Percentiles rank a stretch among this genome's conserved stretches.
These are phyloP conservation scores for Tiaroga cobitis DNA, from an alignment of 2,797 vertebrate genomes.

Conservation along the genomic window DNA sequence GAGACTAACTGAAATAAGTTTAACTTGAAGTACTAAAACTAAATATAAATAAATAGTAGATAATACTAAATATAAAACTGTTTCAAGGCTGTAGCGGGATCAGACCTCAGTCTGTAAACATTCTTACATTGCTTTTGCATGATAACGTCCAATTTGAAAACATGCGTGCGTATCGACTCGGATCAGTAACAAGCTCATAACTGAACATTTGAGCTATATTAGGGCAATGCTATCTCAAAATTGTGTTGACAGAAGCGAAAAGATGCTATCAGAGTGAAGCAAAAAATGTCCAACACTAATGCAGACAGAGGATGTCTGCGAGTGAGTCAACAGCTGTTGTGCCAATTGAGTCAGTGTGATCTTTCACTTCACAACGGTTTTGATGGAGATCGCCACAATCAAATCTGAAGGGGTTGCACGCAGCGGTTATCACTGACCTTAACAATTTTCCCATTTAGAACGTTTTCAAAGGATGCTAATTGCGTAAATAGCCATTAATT, in stretches of 20 bases:
- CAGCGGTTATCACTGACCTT: not conserved
- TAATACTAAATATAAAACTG: not conserved
- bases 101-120: not conserved
- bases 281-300: slow-evolving; percentile 27
- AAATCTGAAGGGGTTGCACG: not conserved
- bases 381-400: not conserved
- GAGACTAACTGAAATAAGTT: not conserved
- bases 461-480: slow-evolving; percentile 32
- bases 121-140: not conserved
- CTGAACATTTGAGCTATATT: not conserved
- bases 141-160: not conserved
- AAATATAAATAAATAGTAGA: not conserved
- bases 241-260: slow-evolving; percentile 10
- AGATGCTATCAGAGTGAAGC: slow-evolving; percentile 30
- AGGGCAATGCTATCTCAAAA: slow-evolving; percentile 28
- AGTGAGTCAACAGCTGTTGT: slow-evolving; percentile 38
- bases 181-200: not conserved
- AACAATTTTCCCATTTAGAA: slow-evolving; percentile 22
- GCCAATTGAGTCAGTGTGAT: slow-evolving; percentile 38
- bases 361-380: not conserved
- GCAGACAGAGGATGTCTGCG: slow-evolving; percentile 22
- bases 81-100: not conserved
- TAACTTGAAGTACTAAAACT: not conserved
- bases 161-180: not conserved
- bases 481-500: not conserved